Percentiles rank a stretch among this genome's conserved stretches.
Evolutionary conservation across 2,113 vertebrate species (phyloP).

Genomic region (Pygoscelis antarcticus): DNA sequence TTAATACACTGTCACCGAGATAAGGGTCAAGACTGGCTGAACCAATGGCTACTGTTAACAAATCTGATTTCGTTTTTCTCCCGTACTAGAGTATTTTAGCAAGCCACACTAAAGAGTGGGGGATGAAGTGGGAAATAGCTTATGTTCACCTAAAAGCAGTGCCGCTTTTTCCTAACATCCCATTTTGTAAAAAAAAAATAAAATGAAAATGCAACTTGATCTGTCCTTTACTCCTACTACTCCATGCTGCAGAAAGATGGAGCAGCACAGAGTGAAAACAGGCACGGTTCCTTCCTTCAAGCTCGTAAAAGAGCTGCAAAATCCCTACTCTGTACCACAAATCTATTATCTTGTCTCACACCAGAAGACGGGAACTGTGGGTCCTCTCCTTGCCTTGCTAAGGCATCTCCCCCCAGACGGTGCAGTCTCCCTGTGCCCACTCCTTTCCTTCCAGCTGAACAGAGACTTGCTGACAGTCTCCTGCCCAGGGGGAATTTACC

Average conservation of each 20-base stretch:
- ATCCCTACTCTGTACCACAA: not conserved
- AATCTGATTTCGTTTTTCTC: not conserved
- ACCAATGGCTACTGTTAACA: not conserved
- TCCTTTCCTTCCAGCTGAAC: not conserved
- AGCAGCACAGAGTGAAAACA: not conserved
- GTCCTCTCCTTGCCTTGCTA: not conserved
- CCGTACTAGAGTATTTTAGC: not conserved
- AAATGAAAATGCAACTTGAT: fast-evolving
- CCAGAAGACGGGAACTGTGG: not conserved
- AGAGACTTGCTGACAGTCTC: not conserved
- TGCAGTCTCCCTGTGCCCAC: not conserved
- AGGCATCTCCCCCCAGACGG: fast-evolving
- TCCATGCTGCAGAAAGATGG: not conserved
- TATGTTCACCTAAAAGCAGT: not conserved
- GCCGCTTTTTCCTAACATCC: not conserved
- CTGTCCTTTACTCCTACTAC: not conserved
- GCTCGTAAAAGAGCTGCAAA: not conserved
- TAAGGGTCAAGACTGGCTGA: not conserved
- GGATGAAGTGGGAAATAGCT: not conserved
- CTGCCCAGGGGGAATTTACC: not conserved
- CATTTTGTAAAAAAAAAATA: not conserved
- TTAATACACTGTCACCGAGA: not conserved
- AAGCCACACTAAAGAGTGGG: not conserved
- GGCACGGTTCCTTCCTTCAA: not conserved
- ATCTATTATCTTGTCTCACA: not conserved